Conservation (phyloP, 2,797 vertebrate genomes). For the Chloroceryle inda region DNA sequence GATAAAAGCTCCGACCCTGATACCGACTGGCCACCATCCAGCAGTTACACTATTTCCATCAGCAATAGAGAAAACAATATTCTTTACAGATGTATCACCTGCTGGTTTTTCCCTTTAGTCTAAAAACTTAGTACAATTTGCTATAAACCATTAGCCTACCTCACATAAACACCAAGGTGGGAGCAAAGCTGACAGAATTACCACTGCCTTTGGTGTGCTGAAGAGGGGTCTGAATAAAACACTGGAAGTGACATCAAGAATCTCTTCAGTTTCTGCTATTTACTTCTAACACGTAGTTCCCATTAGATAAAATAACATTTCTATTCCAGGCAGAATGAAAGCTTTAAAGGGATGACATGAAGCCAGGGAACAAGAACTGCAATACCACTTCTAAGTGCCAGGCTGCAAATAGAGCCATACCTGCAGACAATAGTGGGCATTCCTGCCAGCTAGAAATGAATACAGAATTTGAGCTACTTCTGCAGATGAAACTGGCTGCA, state of each 20-base stretch:
- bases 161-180: neutral
- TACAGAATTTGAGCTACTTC: neutral
- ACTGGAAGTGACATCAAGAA: neutral
- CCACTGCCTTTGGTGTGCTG: neutral
- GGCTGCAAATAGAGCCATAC: neutral
- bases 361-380: neutral
- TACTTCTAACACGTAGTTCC: neutral
- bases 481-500: neutral
- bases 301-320: neutral
- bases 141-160: neutral
- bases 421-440: neutral
- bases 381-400: neutral
- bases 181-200: neutral
- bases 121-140: neutral
- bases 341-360: neutral
- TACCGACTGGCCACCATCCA: neutral
- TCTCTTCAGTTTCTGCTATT: neutral
- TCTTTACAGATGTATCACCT: neutral
- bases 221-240: neutral
- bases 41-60: neutral
- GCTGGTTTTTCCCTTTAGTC: neutral
- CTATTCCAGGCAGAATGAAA: neutral
- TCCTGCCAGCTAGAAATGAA: neutral
- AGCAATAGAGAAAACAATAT: neutral
- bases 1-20: neutral